These are phyloP conservation scores for Eristalis tenax DNA, from an alignment of 2,888 invertebrate genomes.

Conservation along the genomic window DNA sequence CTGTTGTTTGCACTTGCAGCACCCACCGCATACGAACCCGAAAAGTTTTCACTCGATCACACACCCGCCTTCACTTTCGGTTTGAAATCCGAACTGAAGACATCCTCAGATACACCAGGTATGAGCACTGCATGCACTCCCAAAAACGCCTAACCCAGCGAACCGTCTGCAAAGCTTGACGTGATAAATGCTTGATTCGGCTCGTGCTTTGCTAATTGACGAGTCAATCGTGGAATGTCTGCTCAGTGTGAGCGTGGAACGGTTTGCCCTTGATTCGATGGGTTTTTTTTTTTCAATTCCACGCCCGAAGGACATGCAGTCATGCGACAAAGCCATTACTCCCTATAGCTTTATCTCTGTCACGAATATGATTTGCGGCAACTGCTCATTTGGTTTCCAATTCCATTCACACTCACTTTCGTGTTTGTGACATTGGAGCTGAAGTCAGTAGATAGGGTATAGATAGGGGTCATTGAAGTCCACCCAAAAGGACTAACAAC, in stretches of 20 bases:
- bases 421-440: not conserved
- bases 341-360: not conserved
- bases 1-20: conserved; percentile 79
- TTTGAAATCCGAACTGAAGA: conserved; percentile 80
- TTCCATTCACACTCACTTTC: not conserved
- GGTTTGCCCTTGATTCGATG: not conserved
- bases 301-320: not conserved
- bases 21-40: conserved; percentile 82
- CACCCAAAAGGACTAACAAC: too few relatives aligned
- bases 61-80: conserved; percentile 83
- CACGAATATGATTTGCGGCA: not conserved
- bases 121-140: conserved; percentile 74
- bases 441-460: too few relatives aligned
- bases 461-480: too few relatives aligned
- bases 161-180: too few relatives aligned
- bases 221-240: not conserved
- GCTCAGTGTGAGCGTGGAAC: not conserved
- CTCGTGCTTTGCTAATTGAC: too few relatives aligned
- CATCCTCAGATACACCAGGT: conserved; percentile 82
- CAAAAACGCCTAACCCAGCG: too few relatives aligned
- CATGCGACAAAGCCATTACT: not conserved
- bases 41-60: conserved; percentile 78
- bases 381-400: not conserved
- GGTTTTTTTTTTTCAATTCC: not conserved
- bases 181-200: not conserved